These are phyloP conservation scores for Petroica traversi DNA, from an alignment of 2,113 vertebrate species.

Conservation along the genomic window DNA sequence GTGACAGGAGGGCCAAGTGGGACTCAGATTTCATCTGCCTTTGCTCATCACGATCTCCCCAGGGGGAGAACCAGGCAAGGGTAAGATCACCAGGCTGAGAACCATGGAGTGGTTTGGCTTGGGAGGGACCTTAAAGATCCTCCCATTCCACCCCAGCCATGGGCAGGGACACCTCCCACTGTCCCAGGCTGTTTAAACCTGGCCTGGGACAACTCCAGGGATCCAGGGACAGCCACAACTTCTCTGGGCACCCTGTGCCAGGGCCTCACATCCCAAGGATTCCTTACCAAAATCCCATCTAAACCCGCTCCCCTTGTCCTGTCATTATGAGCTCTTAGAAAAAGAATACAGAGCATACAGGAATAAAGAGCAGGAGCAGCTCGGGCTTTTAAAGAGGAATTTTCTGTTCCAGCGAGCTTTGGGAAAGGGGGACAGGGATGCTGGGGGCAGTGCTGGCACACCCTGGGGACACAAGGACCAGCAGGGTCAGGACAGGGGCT, in stretches of 20 bases:
- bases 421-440: not conserved
- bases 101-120: not conserved
- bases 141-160: not conserved
- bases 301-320: not conserved
- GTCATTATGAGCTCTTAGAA: not conserved
- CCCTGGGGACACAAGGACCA: rapidly evolving
- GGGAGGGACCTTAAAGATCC: not conserved
- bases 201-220: not conserved
- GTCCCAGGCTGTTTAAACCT: not conserved
- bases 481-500: rapidly evolving
- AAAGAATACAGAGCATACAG: not conserved
- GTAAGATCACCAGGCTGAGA: not conserved
- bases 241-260: not conserved
- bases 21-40: not conserved
- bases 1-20: not conserved
- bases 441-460: not conserved
- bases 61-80: not conserved
- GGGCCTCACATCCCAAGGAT: rapidly evolving
- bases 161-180: not conserved
- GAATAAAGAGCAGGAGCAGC: not conserved
- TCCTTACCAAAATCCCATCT: not conserved
- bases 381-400: not conserved
- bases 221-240: not conserved
- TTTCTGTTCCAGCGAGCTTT: not conserved
- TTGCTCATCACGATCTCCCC: not conserved